These are phyloP conservation scores for Acropora yongei DNA, from an alignment of 64 coral and sea anemone species.

Conservation along the genomic window DNA sequence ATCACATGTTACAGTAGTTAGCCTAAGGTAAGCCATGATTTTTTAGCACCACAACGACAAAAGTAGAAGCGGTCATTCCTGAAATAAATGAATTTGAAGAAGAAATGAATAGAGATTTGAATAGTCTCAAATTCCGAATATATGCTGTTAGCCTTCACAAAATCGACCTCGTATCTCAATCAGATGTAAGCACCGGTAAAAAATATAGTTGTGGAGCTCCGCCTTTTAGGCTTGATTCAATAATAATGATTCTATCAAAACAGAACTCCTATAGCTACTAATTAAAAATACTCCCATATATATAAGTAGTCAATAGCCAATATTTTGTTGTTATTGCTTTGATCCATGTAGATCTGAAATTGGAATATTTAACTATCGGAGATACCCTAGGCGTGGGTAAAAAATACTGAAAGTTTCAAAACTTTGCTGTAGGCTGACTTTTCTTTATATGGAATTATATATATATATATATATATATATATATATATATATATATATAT, in stretches of 20 bases:
- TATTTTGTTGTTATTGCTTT: not conserved
- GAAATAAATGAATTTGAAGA: not conserved
- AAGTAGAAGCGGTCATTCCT: not conserved
- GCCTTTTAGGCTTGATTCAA: not conserved
- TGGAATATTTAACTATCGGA: not conserved
- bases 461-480: not conserved
- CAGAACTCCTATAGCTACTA: not conserved
- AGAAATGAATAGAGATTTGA: not conserved
- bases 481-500: not conserved
- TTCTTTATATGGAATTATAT: not conserved
- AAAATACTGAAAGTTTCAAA: conserved; percentile 4
- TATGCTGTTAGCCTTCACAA: not conserved
- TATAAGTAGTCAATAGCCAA: not conserved
- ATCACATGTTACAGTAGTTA: too few species aligned
- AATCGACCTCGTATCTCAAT: not conserved
- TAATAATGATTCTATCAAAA: not conserved
- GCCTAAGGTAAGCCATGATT: too few species aligned
- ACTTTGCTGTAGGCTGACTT: not conserved
- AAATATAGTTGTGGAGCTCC: not conserved
- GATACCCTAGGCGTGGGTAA: not conserved
- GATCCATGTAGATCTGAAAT: not conserved
- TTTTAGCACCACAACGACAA: too few species aligned
- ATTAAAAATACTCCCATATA: not conserved
- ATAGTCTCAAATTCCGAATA: not conserved
- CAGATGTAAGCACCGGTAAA: not conserved